phyloP scores from a whole-genome alignment of 2,888 invertebrate genomes.

The Tinea trinotella region DNA sequence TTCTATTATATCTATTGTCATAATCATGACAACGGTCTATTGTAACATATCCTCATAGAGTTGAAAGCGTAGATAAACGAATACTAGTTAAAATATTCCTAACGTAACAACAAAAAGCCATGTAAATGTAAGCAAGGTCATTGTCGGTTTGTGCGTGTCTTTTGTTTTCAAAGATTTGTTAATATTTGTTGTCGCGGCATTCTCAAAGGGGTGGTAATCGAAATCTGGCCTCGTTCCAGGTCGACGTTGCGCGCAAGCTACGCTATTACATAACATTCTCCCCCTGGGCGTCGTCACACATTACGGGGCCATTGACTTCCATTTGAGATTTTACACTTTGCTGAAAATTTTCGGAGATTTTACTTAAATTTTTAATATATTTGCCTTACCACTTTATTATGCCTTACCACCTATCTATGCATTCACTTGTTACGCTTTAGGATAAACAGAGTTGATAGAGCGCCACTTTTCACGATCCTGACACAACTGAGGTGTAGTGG shows the following conservation, averaged over 20 bases:
- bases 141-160: not conserved
- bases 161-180: not conserved
- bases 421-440: too few species aligned
- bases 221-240: conserved; percentile 18
- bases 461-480: too few species aligned
- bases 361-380: too few species aligned
- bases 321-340: not conserved
- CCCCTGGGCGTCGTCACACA: conserved; percentile 27
- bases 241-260: not conserved
- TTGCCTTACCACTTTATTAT: too few species aligned
- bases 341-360: conserved; percentile 24
- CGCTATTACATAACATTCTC: conserved; percentile 24
- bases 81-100: not conserved
- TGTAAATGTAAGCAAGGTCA: not conserved
- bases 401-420: too few species aligned
- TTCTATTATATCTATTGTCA: too few species aligned
- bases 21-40: too few species aligned
- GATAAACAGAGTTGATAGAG: too few species aligned
- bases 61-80: too few species aligned
- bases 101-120: not conserved
- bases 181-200: not conserved
- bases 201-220: conserved; percentile 18
- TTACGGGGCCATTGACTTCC: conserved; percentile 32
- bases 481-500: too few species aligned
- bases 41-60: too few species aligned